A percentile compares a stretch with the other conserved stretches of the same genome.
These are phyloP conservation scores for Corvus hawaiiensis DNA, from an alignment of 2,113 vertebrate species.

Conservation along the genomic window DNA sequence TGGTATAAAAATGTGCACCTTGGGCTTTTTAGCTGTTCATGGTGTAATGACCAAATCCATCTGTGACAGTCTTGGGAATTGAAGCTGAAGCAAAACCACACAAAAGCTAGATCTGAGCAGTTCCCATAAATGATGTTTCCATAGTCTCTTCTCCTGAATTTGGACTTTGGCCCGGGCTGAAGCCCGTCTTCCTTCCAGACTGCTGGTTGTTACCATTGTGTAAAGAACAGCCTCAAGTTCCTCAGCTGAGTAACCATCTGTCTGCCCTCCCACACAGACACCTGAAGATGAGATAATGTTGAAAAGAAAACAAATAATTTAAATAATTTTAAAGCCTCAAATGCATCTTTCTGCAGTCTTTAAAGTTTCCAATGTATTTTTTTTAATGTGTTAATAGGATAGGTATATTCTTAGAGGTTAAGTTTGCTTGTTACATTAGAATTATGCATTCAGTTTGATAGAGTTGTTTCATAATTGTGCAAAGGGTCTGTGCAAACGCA, in stretches of 20 bases:
- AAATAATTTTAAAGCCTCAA: neutral
- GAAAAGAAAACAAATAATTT: neutral
- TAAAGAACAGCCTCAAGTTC: neutral
- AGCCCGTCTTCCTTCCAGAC: neutral
- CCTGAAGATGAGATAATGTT: constrained; percentile 42
- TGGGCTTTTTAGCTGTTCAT: constrained; percentile 14
- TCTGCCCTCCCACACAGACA: constrained; percentile 49
- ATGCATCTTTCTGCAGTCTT: neutral
- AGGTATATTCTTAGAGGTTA: neutral
- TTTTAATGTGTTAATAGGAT: neutral
- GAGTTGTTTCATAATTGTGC: neutral
- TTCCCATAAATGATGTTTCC: neutral
- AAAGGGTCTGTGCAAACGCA: neutral
- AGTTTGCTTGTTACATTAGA: neutral
- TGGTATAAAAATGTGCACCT: constrained; percentile 38
- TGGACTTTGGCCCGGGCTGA: neutral
- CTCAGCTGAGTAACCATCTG: constrained; percentile 50
- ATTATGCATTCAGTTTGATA: neutral
- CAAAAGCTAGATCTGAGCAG: neutral
- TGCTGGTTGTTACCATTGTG: neutral
- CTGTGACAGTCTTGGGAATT: constrained; percentile 4
- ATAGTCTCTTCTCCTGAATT: neutral
- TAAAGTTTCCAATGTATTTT: neutral
- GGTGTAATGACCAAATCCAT: neutral
- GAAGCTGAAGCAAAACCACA: constrained; percentile 15